These are phyloP conservation scores for Corvus cornix DNA, from an alignment of 2,113 vertebrate species.

Conservation along the genomic window DNA sequence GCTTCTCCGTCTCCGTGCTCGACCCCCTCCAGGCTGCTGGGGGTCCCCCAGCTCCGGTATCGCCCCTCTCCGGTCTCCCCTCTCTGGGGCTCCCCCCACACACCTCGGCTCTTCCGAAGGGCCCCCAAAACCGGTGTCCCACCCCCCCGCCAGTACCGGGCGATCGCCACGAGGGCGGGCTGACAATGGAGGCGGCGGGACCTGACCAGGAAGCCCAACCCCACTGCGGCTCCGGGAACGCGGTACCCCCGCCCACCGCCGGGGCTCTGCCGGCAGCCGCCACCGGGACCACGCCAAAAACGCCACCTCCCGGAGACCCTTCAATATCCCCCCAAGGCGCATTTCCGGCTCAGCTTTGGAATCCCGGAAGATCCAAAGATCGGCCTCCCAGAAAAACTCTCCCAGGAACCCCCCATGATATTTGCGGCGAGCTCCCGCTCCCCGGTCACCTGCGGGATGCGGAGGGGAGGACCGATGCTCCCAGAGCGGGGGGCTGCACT, in stretches of 20 bases:
- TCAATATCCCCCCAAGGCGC: background rate
- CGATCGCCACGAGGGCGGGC: background rate
- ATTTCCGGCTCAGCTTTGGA: background rate
- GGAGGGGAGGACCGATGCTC: fast-evolving
- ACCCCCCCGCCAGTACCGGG: background rate
- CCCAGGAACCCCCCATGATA: too few relatives aligned
- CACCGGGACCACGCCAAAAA: too few relatives aligned
- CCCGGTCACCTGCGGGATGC: background rate
- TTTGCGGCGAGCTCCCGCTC: background rate
- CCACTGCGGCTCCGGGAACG: too few relatives aligned
- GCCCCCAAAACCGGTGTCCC: background rate
- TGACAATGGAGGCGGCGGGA: background rate
- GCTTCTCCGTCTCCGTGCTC: background rate
- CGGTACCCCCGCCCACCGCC: background rate
- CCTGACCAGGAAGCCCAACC: background rate
- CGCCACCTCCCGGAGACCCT: background rate
- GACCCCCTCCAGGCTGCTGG: background rate
- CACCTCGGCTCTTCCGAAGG: background rate
- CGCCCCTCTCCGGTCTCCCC: background rate
- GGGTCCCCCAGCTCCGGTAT: background rate
- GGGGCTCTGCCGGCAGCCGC: background rate
- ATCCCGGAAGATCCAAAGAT: background rate
- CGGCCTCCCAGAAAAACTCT: background rate
- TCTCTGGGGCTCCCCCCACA: too few relatives aligned
- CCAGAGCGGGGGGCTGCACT: background rate